A percentile compares a stretch with the other conserved stretches of the same genome.
Conservation (phyloP, 64 coral and sea anemone species). For the Cladopsammia gracilis region DNA sequence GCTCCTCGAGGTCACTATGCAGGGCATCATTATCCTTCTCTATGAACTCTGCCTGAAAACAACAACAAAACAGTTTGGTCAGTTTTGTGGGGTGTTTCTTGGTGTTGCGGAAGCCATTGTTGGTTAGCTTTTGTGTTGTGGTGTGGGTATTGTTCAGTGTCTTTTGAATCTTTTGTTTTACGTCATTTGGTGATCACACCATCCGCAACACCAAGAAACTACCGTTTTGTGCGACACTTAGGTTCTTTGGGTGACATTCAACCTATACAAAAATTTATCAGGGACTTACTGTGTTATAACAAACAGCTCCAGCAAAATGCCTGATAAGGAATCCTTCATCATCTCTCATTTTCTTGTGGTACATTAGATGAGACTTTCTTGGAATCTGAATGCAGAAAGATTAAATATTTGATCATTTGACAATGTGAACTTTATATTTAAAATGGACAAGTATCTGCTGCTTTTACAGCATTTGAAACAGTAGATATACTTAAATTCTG, state of each 20-base stretch:
- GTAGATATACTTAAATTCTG: too few relatives aligned
- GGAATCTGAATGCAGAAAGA: constrained; percentile 76
- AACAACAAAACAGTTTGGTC: neutral
- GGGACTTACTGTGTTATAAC: constrained; percentile 89
- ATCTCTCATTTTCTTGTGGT: constrained; percentile 92
- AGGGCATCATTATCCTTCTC: constrained; percentile 98
- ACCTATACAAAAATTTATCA: neutral
- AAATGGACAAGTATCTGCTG: too few relatives aligned
- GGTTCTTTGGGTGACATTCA: neutral
- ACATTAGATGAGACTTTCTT: constrained; percentile 94
- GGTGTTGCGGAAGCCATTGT: too few relatives aligned
- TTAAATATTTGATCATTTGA: too few relatives aligned
- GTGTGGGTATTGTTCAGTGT: too few relatives aligned
- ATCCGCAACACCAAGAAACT: too few relatives aligned
- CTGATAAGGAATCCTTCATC: constrained; percentile 97
- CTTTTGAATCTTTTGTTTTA: too few relatives aligned
- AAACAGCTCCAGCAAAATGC: constrained; percentile 98
- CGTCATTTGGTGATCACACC: too few relatives aligned
- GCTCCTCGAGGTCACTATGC: constrained; percentile 86
- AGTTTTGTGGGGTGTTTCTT: too few relatives aligned
- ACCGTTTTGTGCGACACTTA: neutral
- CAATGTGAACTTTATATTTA: too few relatives aligned
- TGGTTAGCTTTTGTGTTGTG: too few relatives aligned
- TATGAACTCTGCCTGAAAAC: constrained; percentile 85
- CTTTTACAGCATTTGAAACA: too few relatives aligned